phyloP scores from a whole-genome alignment of 1,140 invertebrate species.

The Drosophila repletoides region DNA sequence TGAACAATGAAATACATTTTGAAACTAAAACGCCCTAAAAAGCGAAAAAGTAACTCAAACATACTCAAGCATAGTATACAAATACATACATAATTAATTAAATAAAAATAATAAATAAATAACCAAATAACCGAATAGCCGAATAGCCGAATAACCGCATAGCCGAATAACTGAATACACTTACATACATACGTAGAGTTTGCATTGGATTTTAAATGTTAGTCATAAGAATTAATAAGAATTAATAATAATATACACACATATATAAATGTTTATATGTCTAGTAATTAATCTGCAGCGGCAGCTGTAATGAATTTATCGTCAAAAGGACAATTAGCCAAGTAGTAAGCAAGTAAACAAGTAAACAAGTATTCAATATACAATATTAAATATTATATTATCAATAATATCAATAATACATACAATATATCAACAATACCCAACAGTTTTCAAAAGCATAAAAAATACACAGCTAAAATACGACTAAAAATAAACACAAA shows the following conservation, averaged over 20 bases:
- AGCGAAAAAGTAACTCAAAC: not conserved
- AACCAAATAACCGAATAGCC: too few species aligned
- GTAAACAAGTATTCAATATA: too few species aligned
- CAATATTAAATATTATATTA: not conserved
- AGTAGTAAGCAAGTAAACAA: conserved; percentile 11
- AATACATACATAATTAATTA: not conserved
- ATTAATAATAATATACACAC: too few species aligned
- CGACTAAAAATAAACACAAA: too few species aligned
- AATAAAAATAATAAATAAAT: too few species aligned
- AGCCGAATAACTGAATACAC: too few species aligned
- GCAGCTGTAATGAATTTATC: conserved; percentile 28
- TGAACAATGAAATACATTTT: conserved; percentile 7
- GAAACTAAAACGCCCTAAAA: too few species aligned
- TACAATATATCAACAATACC: too few species aligned
- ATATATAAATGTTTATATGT: conserved; percentile 22
- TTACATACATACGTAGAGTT: not conserved
- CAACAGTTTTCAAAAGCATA: too few species aligned
- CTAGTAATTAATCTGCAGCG: conserved; percentile 12
- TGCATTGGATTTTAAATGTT: conserved; percentile 7
- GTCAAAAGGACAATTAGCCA: conserved; percentile 35
- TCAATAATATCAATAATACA: not conserved
- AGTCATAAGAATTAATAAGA: not conserved
- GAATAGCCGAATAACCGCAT: too few species aligned
- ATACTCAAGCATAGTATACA: not conserved
- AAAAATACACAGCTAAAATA: too few species aligned